Evolutionary conservation across 2,113 vertebrate species (phyloP).

Genomic region (Chrysochloris asiatica): DNA sequence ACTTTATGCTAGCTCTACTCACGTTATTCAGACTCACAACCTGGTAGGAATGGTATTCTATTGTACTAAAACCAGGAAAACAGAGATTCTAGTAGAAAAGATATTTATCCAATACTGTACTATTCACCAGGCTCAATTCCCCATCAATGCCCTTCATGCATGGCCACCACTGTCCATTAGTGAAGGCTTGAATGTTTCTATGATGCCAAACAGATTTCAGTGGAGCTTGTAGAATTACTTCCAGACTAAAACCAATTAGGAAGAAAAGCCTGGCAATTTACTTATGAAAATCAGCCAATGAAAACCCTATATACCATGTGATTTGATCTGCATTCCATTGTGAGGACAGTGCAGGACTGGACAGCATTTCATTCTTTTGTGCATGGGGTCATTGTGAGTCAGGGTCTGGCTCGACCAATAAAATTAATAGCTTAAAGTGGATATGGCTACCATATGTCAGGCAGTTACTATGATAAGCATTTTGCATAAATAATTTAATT

Average conservation of each 20-base stretch:
- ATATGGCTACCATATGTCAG: not conserved
- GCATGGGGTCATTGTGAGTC: not conserved
- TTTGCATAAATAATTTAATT: no score
- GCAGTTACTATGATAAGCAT: no score
- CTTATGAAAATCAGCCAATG: not conserved
- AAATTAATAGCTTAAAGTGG: conserved; percentile 6
- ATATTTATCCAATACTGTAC: not conserved
- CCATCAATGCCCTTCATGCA: no score
- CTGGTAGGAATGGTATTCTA: not conserved
- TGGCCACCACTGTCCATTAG: not conserved
- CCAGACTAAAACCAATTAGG: not conserved
- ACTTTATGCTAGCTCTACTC: not conserved
- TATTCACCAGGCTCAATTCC: not conserved
- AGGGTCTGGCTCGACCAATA: not conserved
- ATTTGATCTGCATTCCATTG: not conserved
- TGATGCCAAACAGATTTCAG: not conserved
- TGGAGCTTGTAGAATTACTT: not conserved
- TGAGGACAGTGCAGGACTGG: not conserved
- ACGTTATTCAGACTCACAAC: not conserved
- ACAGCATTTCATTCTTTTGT: not conserved
- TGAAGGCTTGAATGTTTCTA: not conserved
- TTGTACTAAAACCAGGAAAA: not conserved
- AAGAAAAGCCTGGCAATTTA: not conserved
- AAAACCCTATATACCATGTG: not conserved
- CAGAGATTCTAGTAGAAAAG: not conserved